Conservation (phyloP, 2,113 vertebrate species). For the Cephalopholis sonnerati region DNA sequence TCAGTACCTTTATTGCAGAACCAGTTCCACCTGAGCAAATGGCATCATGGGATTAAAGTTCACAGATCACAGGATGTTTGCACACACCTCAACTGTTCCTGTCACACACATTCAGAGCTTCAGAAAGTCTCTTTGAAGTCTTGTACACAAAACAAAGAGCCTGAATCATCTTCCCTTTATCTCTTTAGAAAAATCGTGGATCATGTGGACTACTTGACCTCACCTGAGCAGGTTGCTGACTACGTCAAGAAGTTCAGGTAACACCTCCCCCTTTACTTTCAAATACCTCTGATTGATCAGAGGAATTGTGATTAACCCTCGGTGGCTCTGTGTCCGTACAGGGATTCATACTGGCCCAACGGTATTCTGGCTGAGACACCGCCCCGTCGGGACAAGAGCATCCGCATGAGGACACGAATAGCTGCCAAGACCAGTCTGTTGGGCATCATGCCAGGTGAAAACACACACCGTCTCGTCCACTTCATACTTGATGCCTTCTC, state of each 20-base stretch:
- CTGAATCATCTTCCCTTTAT: slow-evolving; percentile 37
- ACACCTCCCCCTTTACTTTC: not conserved
- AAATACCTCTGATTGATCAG: not conserved
- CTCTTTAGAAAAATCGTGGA: slow-evolving; percentile 97
- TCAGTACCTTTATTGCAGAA: not conserved
- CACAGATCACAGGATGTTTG: not conserved
- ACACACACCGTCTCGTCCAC: not conserved
- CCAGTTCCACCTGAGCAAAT: not conserved
- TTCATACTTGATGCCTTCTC: not conserved
- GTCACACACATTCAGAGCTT: not conserved
- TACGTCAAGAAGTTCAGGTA: slow-evolving; percentile 98
- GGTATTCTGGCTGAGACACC: slow-evolving; percentile 95
- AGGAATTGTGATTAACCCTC: slow-evolving; percentile 7
- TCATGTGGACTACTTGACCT: slow-evolving; percentile 97
- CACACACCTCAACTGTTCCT: not conserved
- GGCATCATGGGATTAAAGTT: not conserved
- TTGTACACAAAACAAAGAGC: not conserved
- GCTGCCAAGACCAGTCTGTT: slow-evolving; percentile 96
- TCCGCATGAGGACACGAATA: slow-evolving; percentile 96
- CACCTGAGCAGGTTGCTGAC: slow-evolving; percentile 98
- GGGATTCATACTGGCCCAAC: slow-evolving; percentile 98
- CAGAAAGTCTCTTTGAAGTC: not conserved
- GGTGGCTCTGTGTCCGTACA: slow-evolving; percentile 70
- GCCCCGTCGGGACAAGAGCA: slow-evolving; percentile 92
- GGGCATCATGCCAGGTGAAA: slow-evolving; percentile 96